Conservation (phyloP, 2,888 invertebrate species). For the Drosophila acutilabella region DNA sequence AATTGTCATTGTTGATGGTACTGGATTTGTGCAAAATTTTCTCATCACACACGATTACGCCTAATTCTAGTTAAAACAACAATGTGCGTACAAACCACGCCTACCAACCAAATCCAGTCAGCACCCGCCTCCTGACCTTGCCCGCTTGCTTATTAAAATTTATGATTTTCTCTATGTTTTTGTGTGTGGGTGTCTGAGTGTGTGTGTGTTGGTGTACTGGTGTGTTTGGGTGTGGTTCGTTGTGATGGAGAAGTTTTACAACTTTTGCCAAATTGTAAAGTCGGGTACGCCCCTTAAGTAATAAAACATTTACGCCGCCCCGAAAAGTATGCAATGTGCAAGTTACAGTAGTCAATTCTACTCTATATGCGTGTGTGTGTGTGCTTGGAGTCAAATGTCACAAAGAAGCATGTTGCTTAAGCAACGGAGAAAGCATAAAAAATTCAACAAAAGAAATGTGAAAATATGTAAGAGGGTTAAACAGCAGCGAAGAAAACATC, state of each 20-base stretch:
- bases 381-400: constrained; percentile 69
- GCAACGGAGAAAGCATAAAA: constrained; percentile 54
- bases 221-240: constrained; percentile 10
- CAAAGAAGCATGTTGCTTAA: constrained; percentile 67
- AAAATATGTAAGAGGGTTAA: constrained; percentile 72
- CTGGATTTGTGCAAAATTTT: constrained; percentile 11
- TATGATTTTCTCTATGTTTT: constrained; percentile 43
- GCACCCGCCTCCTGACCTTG: neutral
- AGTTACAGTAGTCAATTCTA: constrained; percentile 63
- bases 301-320: constrained; percentile 67
- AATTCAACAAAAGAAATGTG: constrained; percentile 67
- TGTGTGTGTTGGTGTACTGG: neutral
- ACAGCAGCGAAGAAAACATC: constrained; percentile 32
- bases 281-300: constrained; percentile 46
- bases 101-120: no score
- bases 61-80: constrained; percentile 39
- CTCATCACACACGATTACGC: constrained; percentile 50
- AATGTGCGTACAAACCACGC: constrained; percentile 7
- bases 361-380: constrained; percentile 22
- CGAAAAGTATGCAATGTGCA: constrained; percentile 64
- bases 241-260: constrained; percentile 58
- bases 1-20: constrained; percentile 18
- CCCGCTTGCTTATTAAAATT: constrained; percentile 61
- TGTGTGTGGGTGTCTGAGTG: neutral
- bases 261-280: constrained; percentile 67